These are phyloP conservation scores for Hypsibius dujardini DNA, from an alignment of 1,140 invertebrate genomes.

Conservation along the genomic window DNA sequence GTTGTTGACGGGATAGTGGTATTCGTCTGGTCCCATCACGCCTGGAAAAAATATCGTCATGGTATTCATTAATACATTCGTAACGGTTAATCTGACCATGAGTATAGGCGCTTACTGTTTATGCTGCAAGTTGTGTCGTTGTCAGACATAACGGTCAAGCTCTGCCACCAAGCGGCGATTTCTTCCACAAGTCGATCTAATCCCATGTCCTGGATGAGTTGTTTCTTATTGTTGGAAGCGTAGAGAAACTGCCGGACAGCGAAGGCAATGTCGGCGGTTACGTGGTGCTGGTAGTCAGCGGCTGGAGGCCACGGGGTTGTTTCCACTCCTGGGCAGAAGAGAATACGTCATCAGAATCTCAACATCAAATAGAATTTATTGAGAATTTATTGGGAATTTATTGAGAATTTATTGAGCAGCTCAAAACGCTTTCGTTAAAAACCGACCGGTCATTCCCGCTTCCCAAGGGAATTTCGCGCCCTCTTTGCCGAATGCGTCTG, in stretches of 20 bases:
- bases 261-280: conserved; percentile 34
- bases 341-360: background rate
- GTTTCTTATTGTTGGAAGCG: conserved; percentile 27
- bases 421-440: conserved; percentile 21
- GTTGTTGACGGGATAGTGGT: conserved; percentile 29
- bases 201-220: conserved; percentile 25
- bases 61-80: background rate
- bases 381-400: conserved; percentile 21
- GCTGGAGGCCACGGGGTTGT: conserved; percentile 24
- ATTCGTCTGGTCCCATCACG: conserved; percentile 34
- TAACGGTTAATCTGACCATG: background rate
- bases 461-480: conserved; percentile 37
- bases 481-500: conserved; percentile 27
- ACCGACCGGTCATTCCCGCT: conserved; percentile 29
- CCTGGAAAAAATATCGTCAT: conserved; percentile 24
- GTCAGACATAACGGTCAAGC: conserved; percentile 14
- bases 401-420: conserved; percentile 22
- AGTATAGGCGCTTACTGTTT: background rate
- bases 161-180: conserved; percentile 34
- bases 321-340: conserved; percentile 27
- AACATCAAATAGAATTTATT: conserved; percentile 25
- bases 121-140: background rate
- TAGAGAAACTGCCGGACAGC: conserved; percentile 33
- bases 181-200: conserved; percentile 26
- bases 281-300: conserved; percentile 31